Evolutionary conservation across 2,888 invertebrate genomes (phyloP).

Genomic region (Standfussiana lucernea): DNA sequence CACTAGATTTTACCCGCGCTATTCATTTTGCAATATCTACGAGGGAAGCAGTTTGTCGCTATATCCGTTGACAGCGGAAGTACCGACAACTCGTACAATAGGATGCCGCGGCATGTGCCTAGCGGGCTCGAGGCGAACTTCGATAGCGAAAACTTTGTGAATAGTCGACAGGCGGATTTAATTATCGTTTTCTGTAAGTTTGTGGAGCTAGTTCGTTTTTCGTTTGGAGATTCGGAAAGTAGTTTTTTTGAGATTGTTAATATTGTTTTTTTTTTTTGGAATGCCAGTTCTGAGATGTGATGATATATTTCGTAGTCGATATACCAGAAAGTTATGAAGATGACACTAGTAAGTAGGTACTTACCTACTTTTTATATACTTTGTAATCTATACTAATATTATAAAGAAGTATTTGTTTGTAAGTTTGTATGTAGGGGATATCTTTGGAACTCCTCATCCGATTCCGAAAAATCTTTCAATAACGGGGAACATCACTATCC

Average conservation of each 20-base stretch:
- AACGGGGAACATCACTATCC: no score
- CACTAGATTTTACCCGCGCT: conserved; percentile 25
- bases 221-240: not conserved
- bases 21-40: conserved; percentile 73
- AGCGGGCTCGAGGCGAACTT: conserved; percentile 35
- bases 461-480: no score
- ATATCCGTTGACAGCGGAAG: conserved; percentile 71
- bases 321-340: not conserved
- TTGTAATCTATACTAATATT: no score
- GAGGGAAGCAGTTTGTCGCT: conserved; percentile 77
- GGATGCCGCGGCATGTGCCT: conserved; percentile 47
- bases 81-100: conserved; percentile 58
- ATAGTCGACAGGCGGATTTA: conserved; percentile 36
- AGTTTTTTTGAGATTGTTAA: not conserved
- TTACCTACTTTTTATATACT: no score
- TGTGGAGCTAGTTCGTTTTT: conserved; percentile 1
- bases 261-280: conserved; percentile 1
- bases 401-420: no score
- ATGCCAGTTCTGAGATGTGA: no score
- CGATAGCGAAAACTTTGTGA: conserved; percentile 56
- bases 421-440: no score
- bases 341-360: no score
- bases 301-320: not conserved
- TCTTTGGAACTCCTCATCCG: no score
- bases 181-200: conserved; percentile 34